phyloP scores from a whole-genome alignment of 2,797 vertebrate species.

The Mus spretus region DNA sequence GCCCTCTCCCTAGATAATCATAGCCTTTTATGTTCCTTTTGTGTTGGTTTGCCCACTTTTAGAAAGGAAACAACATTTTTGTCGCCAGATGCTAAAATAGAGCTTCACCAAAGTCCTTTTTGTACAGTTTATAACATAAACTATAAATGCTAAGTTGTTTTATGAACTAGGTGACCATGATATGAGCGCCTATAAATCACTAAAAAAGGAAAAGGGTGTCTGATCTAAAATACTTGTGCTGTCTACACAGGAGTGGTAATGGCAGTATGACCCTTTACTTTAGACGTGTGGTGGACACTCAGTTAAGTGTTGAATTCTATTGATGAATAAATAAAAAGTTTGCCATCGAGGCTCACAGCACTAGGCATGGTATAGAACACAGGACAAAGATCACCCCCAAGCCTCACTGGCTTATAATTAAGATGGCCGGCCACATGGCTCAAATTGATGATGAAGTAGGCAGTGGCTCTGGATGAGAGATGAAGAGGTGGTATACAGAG shows the following conservation, averaged over 20 bases:
- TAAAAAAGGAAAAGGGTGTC: slow-evolving; percentile 25
- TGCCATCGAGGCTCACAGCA: neutral
- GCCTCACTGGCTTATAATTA: neutral
- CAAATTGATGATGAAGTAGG: neutral
- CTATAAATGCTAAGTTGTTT: slow-evolving; percentile 17
- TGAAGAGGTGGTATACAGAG: neutral
- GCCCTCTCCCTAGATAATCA: neutral
- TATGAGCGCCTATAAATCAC: neutral
- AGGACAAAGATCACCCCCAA: neutral
- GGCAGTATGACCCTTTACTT: neutral
- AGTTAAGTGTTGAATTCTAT: neutral
- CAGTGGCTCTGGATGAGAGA: slow-evolving; percentile 29
- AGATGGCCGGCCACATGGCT: neutral
- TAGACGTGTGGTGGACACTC: neutral
- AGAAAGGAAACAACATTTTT: neutral
- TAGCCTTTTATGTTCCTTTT: neutral
- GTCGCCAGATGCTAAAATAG: neutral
- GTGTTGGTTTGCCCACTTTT: neutral
- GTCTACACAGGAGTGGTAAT: neutral
- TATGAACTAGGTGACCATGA: neutral
- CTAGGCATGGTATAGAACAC: neutral
- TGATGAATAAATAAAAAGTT: neutral
- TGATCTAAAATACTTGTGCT: slow-evolving; percentile 23
- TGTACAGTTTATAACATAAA: neutral
- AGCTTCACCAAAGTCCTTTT: neutral